Base-by-base conservation (phyloP, 2,797 vertebrate species). In the Cirrhinus mrigala region DNA sequence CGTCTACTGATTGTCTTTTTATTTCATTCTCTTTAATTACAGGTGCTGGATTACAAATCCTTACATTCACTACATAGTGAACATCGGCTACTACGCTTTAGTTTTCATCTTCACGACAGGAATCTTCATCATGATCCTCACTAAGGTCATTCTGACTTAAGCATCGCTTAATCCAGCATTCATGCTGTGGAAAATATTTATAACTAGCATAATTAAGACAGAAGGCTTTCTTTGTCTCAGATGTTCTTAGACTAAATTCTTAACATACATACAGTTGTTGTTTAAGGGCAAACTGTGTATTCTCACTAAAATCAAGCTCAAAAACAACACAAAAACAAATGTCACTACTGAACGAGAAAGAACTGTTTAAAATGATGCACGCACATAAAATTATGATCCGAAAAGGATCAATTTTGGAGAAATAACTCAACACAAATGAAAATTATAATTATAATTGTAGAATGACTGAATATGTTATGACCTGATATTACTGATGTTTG, bases 11-110 rank as follows among this genome's bases (percentile, higher is more conserved):
- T 37, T 29, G 5, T 6, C 4, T 16, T 29, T 2, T 22, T 10
- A 37, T 24, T 22, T 37, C 14, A 37, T 2, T 6, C 22, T 80
- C 27, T 52, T 18, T 0, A 60, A 5, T 82, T 83, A 29, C 83
- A 94, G 93, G 91, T 94, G 93, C 86, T 95, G 92, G 93, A 92
- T 93, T 58, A 52, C 79, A 15, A 87, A 92, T 52, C 0, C 0
- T 52, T 52, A 50, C 48, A 50, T 50, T 50, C 48, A 50, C 15
- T 50, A 16, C 48, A 50, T 6, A 50, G 48, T 50, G 48, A 50
- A 50, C 15, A 50, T 50, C 48, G 48, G 48, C 48, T 16, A 50
- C 18, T 29, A 44, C 40, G 40, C 40, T 44, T 44, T 44, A 44
- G 40, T 24, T 3, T 91, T 93, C 73, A 1, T 91, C 16, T 93